These are phyloP conservation scores for Amphimedon queenslandica DNA, from an alignment of 37 sponge, comb jelly and placozoan species.

Conservation along the genomic window DNA sequence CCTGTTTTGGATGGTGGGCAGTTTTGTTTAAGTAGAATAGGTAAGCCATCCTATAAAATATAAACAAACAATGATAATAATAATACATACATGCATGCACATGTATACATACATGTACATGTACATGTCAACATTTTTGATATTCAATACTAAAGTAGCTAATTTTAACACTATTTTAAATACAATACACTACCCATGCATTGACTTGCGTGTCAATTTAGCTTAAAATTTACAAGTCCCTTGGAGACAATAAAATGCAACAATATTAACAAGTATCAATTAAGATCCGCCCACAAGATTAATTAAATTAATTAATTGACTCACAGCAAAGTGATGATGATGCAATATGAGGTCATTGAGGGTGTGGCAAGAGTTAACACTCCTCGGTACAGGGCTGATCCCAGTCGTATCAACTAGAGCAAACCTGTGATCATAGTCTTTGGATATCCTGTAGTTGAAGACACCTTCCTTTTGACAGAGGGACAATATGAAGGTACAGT, in stretches of 20 bases:
- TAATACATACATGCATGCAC: neutral
- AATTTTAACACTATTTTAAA: too few relatives aligned
- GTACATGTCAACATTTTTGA: neutral
- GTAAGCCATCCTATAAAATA: constrained; percentile 41
- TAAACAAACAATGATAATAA: neutral
- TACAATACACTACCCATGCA: too few relatives aligned
- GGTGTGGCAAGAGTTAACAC: neutral
- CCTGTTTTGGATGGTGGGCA: constrained; percentile 14
- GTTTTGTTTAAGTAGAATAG: constrained; percentile 24
- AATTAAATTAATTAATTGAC: too few relatives aligned
- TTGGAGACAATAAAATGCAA: neutral
- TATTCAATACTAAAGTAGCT: neutral
- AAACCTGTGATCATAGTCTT: neutral
- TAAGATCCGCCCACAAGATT: too few relatives aligned
- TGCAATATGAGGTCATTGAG: neutral
- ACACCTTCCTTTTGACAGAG: constrained; percentile 19
- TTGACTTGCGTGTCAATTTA: too few relatives aligned
- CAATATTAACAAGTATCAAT: neutral
- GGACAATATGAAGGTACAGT: constrained; percentile 36
- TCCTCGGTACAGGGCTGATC: neutral
- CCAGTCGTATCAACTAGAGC: neutral
- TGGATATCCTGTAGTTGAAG: constrained; percentile 16
- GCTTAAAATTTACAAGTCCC: too few relatives aligned
- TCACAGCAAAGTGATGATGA: neutral
- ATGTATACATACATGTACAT: constrained; percentile 17